Conservation (phyloP, 2,797 vertebrate species). For the Eutrigla gurnardus region DNA sequence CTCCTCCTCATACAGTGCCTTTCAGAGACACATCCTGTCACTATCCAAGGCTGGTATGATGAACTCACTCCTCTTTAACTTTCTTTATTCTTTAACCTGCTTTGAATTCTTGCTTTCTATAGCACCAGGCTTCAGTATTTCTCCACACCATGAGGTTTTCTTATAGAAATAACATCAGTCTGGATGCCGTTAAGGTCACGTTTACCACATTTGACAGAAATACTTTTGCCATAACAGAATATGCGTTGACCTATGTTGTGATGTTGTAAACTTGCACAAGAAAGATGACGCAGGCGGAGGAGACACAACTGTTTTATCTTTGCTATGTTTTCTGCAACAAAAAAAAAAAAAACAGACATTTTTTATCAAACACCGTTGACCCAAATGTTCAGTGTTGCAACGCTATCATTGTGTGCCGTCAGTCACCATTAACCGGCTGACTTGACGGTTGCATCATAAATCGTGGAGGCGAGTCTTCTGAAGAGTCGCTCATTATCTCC, state of each 20-base stretch:
- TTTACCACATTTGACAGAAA: not conserved
- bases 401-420: slow-evolving; percentile 34
- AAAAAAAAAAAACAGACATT: not conserved
- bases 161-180: not conserved
- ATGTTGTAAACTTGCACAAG: not conserved
- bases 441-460: slow-evolving; percentile 65
- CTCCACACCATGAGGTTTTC: not conserved
- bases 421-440: slow-evolving; percentile 65
- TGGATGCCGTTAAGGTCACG: not conserved
- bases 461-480: slow-evolving; percentile 54
- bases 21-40: not conserved
- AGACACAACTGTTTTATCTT: slow-evolving; percentile 1
- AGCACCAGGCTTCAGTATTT: not conserved
- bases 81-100: not conserved
- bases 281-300: not conserved
- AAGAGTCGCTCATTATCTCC: slow-evolving; percentile 67
- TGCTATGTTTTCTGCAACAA: not conserved
- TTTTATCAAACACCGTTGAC: slow-evolving; percentile 40
- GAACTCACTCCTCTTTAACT: slow-evolving; percentile 7
- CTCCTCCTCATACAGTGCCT: too few relatives aligned
- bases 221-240: not conserved
- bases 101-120: not conserved
- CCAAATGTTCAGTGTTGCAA: slow-evolving; percentile 52
- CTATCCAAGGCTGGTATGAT: slow-evolving; percentile 9
- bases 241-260: not conserved